Evolutionary conservation across 2,797 vertebrate species (phyloP), one percentile per base, ranked within the genome.

Genomic region (Cyclura pinguis): DNA sequence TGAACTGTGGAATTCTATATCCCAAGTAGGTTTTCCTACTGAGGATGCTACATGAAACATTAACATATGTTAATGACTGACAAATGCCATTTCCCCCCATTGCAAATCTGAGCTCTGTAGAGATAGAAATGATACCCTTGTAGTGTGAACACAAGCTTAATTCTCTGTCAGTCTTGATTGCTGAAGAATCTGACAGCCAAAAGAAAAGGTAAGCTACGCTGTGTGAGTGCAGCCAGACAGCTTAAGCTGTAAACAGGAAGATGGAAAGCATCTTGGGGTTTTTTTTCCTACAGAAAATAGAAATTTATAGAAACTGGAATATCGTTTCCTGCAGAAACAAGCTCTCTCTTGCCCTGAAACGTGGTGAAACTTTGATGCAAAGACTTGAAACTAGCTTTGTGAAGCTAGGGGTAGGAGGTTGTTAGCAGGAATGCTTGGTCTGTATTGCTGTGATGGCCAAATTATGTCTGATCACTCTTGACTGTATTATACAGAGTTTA

Each of bases 71-170:
- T 47, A 47, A 47, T 47, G 42, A 52, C 59, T 87, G 88, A 87
- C 92, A 92, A 91, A 92, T 76, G 91, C 94, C 92, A 0, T 64
- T 81, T 91, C 91, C 87, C 92, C 94, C 91, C 93, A 76, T 90
- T 76, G 90, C 80, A 42, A 91, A 47, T 84, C 35, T 69, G 3
- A 92, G 93, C 93, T 91, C 92, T 86, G 85, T 95, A 90, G 91
- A 89, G 85, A 89, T 94, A 93, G 74, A 88, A 91, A 94, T 91
- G 81, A 83, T 95, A 89, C 91, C 86, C 91, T 95, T 91, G 86
- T 95, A 93, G 64, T 0, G 77, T 93, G 92, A 93, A 91, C 69
- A 90, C 92, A 73, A 64, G 86, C 92, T 92, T 93, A 91, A 80
- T 62, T 72, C 87, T 90, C 88, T 91, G 77, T 32, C 27, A 59